Evolutionary conservation across 2,888 invertebrate species (phyloP).

Genomic region (Caenorhabditis panamensis): DNA sequence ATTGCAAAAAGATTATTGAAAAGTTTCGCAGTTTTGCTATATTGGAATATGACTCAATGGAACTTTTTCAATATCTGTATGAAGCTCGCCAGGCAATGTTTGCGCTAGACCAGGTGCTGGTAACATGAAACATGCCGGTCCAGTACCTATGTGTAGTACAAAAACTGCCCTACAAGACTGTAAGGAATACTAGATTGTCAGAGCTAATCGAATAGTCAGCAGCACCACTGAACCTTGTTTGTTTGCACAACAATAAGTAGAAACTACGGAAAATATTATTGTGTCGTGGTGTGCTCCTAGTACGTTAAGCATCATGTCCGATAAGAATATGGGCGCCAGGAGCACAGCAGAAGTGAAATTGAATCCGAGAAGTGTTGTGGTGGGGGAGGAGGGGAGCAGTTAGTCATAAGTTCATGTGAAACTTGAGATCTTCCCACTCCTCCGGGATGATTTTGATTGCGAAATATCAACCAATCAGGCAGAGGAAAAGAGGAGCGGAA

Average conservation of each 20-base stretch:
- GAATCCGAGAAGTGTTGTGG: not conserved
- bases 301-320: not conserved
- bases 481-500: not conserved
- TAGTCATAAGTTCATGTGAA: conserved; percentile 5
- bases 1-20: not conserved
- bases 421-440: not conserved
- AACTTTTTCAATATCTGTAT: no score
- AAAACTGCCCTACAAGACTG: conserved; percentile 46
- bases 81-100: conserved; percentile 54
- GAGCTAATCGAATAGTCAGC: no score
- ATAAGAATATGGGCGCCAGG: not conserved
- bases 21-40: not conserved
- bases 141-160: conserved; percentile 71
- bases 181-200: not conserved
- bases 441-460: conserved; percentile 5
- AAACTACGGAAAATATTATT: conserved; percentile 2
- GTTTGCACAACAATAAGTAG: not conserved
- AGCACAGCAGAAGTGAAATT: not conserved
- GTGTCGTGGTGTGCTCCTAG: not conserved
- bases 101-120: conserved; percentile 65
- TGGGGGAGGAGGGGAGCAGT: not conserved
- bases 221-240: no score
- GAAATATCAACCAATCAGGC: conserved; percentile 13
- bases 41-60: not conserved
- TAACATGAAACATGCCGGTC: conserved; percentile 20